phyloP scores from a whole-genome alignment of 2,888 invertebrate genomes.

The Philereme vetulata region DNA sequence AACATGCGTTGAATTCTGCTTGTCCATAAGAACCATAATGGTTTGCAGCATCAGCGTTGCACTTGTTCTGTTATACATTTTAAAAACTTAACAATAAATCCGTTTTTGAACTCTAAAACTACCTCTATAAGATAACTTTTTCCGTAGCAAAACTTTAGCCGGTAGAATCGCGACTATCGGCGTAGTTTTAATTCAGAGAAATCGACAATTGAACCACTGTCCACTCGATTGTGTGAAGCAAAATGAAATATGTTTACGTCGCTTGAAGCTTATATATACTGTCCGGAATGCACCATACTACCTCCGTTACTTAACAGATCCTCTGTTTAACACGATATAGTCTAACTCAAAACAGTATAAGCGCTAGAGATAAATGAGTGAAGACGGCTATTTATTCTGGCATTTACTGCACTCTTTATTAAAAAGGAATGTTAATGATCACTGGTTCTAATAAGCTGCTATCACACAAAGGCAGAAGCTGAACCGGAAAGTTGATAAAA shows the following conservation, averaged over 20 bases:
- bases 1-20: conserved; percentile 73
- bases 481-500: too few relatives aligned
- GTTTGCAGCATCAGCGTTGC: conserved; percentile 79
- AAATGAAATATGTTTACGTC: conserved; percentile 58
- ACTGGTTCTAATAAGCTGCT: too few relatives aligned
- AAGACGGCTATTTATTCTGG: too few relatives aligned
- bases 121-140: not conserved
- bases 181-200: conserved; percentile 18
- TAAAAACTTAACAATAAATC: conserved; percentile 25
- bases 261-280: conserved; percentile 64
- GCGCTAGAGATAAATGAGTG: not conserved
- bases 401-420: too few relatives aligned
- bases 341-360: conserved; percentile 3
- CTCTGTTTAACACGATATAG: conserved; percentile 8
- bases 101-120: conserved; percentile 8
- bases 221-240: conserved; percentile 51
- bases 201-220: conserved; percentile 28
- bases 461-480: too few relatives aligned
- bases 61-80: conserved; percentile 77
- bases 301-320: conserved; percentile 41
- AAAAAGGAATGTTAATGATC: too few relatives aligned
- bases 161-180: conserved; percentile 4
- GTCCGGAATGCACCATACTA: conserved; percentile 59
- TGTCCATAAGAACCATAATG: conserved; percentile 78
- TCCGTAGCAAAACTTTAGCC: conserved; percentile 5